Evolutionary conservation across 2,797 vertebrate genomes (phyloP).

Genomic region (Tolypeutes matacus): DNA sequence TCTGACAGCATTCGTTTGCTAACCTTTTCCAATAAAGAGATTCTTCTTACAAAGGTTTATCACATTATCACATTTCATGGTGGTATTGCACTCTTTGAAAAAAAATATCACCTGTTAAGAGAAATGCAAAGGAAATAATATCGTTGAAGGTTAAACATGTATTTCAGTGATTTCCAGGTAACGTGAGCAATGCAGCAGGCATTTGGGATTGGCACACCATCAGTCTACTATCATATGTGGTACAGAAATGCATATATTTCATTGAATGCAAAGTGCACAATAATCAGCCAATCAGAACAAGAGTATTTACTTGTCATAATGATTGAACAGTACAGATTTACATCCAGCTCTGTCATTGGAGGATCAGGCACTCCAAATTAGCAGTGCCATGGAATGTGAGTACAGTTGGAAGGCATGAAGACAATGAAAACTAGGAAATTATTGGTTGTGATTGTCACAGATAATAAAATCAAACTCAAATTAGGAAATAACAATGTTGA

Average conservation of each 20-base stretch:
- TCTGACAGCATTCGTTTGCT: conserved; percentile 66
- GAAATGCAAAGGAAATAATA: conserved; percentile 8
- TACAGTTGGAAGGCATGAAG: background rate
- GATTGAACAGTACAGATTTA: background rate
- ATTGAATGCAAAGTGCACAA: background rate
- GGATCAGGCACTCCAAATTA: background rate
- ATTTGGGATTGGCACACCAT: background rate
- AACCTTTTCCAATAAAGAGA: conserved; percentile 62
- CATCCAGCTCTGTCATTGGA: background rate
- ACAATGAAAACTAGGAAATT: background rate
- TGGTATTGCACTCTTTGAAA: background rate
- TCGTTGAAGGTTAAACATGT: background rate
- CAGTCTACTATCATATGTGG: background rate
- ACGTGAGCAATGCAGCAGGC: background rate
- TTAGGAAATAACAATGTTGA: background rate
- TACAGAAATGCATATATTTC: background rate
- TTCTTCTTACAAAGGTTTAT: conserved; percentile 47
- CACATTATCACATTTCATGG: conserved; percentile 8
- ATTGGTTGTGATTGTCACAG: background rate
- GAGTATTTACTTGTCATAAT: background rate
- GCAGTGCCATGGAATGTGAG: background rate
- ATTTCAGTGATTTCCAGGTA: background rate
- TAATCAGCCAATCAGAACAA: background rate
- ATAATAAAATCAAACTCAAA: background rate
- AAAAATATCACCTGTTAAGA: conserved; percentile 39